Conservation (phyloP, 2,113 vertebrate genomes). For the Eretmochelys imbricata region DNA sequence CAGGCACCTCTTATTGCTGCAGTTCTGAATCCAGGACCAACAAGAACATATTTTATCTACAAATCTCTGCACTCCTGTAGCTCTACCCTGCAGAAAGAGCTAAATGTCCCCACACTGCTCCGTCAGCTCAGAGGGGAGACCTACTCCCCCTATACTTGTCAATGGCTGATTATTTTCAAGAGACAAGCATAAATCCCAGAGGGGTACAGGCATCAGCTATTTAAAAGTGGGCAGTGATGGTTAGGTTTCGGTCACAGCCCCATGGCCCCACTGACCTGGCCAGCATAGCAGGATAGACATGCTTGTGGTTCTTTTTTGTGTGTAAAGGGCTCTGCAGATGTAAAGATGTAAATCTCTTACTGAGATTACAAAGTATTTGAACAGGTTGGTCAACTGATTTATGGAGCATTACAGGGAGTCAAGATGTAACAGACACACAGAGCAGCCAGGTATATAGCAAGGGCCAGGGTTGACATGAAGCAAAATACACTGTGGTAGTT, state of each 20-base stretch:
- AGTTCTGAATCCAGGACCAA: neutral
- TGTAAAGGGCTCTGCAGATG: neutral
- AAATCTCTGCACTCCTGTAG: neutral
- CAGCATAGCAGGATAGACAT: too few relatives aligned
- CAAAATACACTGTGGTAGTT: neutral
- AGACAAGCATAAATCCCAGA: neutral
- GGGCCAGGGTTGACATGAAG: neutral
- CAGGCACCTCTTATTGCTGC: neutral
- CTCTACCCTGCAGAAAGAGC: neutral
- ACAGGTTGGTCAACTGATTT: too few relatives aligned
- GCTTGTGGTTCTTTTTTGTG: neutral
- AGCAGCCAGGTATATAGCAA: neutral
- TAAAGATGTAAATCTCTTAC: neutral
- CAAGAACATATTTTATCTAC: neutral
- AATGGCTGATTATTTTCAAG: neutral
- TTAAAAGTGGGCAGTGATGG: neutral
- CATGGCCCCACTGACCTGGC: neutral
- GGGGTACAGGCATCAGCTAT: neutral
- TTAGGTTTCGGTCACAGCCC: neutral
- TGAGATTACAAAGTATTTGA: neutral
- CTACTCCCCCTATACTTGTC: neutral
- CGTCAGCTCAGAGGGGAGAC: neutral
- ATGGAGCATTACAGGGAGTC: neutral
- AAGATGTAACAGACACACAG: neutral
- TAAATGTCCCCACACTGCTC: neutral